phyloP scores from a whole-genome alignment of 2,797 vertebrate species.

The Merluccius polli region DNA sequence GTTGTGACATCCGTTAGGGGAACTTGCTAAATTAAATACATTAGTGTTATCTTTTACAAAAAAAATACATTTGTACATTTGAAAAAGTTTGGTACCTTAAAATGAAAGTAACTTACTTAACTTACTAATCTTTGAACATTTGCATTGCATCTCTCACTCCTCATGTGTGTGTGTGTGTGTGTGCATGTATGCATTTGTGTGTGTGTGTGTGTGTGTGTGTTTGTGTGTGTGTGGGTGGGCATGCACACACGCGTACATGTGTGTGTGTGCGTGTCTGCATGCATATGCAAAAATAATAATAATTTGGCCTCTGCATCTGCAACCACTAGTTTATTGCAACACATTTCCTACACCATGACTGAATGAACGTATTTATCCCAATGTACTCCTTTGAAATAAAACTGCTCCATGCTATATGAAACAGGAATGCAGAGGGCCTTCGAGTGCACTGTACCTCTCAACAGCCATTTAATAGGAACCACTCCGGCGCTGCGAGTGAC shows the following conservation, averaged over 20 bases:
- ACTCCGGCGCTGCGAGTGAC: constrained; percentile 47
- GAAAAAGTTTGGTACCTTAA: not conserved
- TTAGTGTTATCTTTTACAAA: not conserved
- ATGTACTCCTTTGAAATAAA: not conserved
- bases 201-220: not conserved
- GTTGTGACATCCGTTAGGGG: not conserved
- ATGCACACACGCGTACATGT: not conserved
- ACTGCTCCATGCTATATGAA: not conserved
- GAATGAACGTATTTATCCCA: not conserved
- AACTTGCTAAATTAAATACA: not conserved
- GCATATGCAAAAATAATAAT: not conserved
- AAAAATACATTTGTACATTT: not conserved
- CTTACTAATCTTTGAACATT: not conserved
- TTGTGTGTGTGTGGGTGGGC: not conserved
- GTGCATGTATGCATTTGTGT: not conserved
- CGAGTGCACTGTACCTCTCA: not conserved
- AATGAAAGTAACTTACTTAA: not conserved
- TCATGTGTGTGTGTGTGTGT: not conserved
- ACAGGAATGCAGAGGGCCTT: not conserved
- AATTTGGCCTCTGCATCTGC: not conserved
- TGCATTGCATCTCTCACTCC: not conserved
- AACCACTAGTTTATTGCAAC: not conserved
- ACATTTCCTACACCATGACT: not conserved
- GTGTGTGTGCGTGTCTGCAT: not conserved
- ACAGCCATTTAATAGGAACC: constrained; percentile 47